phyloP scores from a whole-genome alignment of 2,113 vertebrate species.

The Phoxinus phoxinus region DNA sequence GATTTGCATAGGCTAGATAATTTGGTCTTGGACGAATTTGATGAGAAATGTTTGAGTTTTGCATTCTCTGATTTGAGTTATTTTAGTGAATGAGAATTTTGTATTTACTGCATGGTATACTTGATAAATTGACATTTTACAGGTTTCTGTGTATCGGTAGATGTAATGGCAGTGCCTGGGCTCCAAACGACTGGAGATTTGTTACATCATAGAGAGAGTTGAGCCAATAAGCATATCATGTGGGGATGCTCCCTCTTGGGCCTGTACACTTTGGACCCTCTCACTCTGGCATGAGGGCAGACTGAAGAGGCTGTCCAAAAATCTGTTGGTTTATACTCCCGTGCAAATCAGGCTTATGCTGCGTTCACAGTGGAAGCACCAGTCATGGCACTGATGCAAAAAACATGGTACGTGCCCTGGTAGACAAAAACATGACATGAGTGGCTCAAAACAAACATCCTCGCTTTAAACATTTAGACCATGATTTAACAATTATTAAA shows the following conservation, averaged over 20 bases:
- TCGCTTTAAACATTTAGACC: slow-evolving; percentile 11
- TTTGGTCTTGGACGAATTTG: neutral
- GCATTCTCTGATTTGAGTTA: neutral
- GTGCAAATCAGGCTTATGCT: slow-evolving; percentile 63
- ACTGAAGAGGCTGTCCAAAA: slow-evolving; percentile 63
- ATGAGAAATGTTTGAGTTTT: neutral
- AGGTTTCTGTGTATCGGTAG: slow-evolving; percentile 16
- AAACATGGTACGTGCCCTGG: slow-evolving; percentile 14
- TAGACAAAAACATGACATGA: slow-evolving; percentile 29
- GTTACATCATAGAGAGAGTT: slow-evolving; percentile 63
- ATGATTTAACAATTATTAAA: slow-evolving; percentile 26
- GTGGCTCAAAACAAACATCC: slow-evolving; percentile 28
- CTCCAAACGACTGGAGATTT: slow-evolving; percentile 46
- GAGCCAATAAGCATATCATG: slow-evolving; percentile 51
- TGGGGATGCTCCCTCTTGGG: slow-evolving; percentile 67
- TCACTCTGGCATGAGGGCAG: slow-evolving; percentile 46
- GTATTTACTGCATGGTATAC: neutral
- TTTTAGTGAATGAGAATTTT: neutral
- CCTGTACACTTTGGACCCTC: slow-evolving; percentile 61
- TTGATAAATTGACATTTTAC: neutral
- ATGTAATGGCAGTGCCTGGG: slow-evolving; percentile 33
- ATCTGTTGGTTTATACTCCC: slow-evolving; percentile 64
- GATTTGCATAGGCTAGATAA: neutral
- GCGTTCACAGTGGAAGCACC: slow-evolving; percentile 53
- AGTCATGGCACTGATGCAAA: slow-evolving; percentile 44